Evolutionary conservation across 2,888 invertebrate genomes (phyloP).

Genomic region (Norana najaformis): DNA sequence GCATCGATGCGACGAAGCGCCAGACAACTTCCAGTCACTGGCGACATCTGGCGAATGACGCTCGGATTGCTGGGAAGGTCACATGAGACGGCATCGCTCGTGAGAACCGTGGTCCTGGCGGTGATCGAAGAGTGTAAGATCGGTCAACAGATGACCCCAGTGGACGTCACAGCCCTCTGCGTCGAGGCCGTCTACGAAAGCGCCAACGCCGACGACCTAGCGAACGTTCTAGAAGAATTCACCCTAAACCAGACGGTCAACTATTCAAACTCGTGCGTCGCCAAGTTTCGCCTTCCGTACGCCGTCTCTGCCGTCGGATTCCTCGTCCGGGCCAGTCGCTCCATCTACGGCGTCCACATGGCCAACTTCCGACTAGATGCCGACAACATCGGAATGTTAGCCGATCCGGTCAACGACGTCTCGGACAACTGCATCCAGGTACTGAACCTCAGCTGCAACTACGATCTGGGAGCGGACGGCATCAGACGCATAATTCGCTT

Average conservation of each 20-base stretch:
- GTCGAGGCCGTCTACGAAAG: slow-evolving; percentile 43
- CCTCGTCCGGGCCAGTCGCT: slow-evolving; percentile 37
- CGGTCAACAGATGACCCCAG: slow-evolving; percentile 34
- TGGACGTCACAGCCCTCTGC: slow-evolving; percentile 41
- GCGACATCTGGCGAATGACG: slow-evolving; percentile 42
- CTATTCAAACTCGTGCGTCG: slow-evolving; percentile 37
- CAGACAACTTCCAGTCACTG: slow-evolving; percentile 37
- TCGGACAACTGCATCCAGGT: slow-evolving; percentile 45
- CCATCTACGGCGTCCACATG: slow-evolving; percentile 42
- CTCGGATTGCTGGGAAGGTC: slow-evolving; percentile 38
- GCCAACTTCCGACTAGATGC: slow-evolving; percentile 38
- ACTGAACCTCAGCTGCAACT: slow-evolving; percentile 43
- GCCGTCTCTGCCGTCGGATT: slow-evolving; percentile 41
- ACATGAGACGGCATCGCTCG: slow-evolving; percentile 21
- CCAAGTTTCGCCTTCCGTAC: slow-evolving; percentile 36
- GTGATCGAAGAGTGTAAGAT: slow-evolving; percentile 36
- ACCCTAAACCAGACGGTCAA: slow-evolving; percentile 42
- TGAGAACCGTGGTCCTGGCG: slow-evolving; percentile 33
- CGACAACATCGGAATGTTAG: slow-evolving; percentile 36
- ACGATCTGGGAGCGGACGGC: slow-evolving; percentile 37
- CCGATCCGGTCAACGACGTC: slow-evolving; percentile 43
- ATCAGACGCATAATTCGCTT: slow-evolving; percentile 40
- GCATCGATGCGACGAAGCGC: slow-evolving; percentile 36
- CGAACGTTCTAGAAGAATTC: slow-evolving; percentile 40
- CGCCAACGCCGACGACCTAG: slow-evolving; percentile 36